Evolutionary conservation across 1,140 invertebrate species (phyloP).

Genomic region (Drosophila varians): DNA sequence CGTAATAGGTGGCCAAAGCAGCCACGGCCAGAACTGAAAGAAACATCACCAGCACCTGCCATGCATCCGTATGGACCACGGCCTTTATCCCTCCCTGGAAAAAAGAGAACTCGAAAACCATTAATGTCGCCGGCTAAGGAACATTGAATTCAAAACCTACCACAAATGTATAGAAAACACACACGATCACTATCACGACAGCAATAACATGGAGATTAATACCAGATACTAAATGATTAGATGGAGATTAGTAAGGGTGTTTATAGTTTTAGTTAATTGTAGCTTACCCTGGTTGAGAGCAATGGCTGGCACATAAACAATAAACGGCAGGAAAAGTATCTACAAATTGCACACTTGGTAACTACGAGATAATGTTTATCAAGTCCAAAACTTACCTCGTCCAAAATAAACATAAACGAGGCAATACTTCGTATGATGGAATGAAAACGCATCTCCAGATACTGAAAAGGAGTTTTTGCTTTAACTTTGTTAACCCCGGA

Average conservation of each 20-base stretch:
- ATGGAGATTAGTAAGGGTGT: slow-evolving; percentile 6
- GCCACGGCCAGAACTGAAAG: slow-evolving; percentile 88
- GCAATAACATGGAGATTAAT: slow-evolving; percentile 91
- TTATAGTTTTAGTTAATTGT: background rate
- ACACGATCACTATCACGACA: slow-evolving; percentile 91
- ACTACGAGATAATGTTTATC: background rate
- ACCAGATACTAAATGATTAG: slow-evolving; percentile 89
- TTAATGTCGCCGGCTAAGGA: too few relatives aligned
- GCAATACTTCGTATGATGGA: slow-evolving; percentile 87
- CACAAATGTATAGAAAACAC: slow-evolving; percentile 95
- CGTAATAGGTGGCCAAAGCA: slow-evolving; percentile 87
- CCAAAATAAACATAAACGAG: slow-evolving; percentile 88
- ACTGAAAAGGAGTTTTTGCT: slow-evolving; percentile 84
- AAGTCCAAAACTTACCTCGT: slow-evolving; percentile 85
- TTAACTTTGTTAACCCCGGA: background rate
- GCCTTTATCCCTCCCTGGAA: slow-evolving; percentile 89
- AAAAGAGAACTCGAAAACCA: slow-evolving; percentile 17
- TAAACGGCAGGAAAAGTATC: slow-evolving; percentile 95
- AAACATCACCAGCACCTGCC: slow-evolving; percentile 93
- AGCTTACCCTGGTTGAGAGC: slow-evolving; percentile 94
- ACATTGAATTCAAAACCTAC: slow-evolving; percentile 83
- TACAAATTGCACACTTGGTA: slow-evolving; percentile 84
- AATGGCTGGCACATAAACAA: slow-evolving; percentile 95
- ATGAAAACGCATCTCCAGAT: slow-evolving; percentile 89
- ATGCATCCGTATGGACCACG: slow-evolving; percentile 93